A percentile compares a stretch with the other conserved stretches of the same genome.
Conservation (phyloP, 1,140 invertebrate species). For the Bombus superbus region DNA sequence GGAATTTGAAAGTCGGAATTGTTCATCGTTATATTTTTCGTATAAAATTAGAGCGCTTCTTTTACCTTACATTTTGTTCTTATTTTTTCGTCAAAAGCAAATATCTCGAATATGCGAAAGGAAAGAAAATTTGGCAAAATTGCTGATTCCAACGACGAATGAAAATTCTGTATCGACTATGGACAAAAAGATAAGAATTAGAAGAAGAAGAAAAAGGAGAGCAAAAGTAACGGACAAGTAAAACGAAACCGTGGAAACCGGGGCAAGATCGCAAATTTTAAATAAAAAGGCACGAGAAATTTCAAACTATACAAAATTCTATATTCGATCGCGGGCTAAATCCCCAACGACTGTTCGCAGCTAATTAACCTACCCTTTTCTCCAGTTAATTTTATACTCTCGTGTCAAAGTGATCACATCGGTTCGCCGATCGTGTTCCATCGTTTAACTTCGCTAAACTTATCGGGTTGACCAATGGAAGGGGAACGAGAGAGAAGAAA, state of each 20-base stretch:
- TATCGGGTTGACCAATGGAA: background rate
- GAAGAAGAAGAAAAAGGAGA: background rate
- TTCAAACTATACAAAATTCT: background rate
- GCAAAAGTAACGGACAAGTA: background rate
- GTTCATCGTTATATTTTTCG: too few species aligned
- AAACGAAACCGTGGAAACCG: background rate
- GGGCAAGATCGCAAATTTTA: too few species aligned
- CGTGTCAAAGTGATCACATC: constrained; percentile 30
- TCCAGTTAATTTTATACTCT: constrained; percentile 38
- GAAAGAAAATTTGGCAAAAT: too few species aligned
- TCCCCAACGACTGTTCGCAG: background rate
- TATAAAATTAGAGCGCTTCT: too few species aligned
- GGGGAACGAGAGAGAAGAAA: background rate
- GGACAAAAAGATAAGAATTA: too few species aligned
- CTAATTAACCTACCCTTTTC: background rate
- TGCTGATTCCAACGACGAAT: too few species aligned
- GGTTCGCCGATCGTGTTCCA: constrained; percentile 35
- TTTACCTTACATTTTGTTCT: too few species aligned
- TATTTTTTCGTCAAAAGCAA: too few species aligned
- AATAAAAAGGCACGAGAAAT: background rate
- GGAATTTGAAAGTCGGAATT: background rate
- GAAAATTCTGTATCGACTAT: too few species aligned
- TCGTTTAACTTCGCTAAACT: constrained; percentile 60
- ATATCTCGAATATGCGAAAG: too few species aligned
- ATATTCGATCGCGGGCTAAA: background rate